Base-by-base conservation (phyloP, 1,140 invertebrate genomes). In the Thaumetopoea pityocampa region DNA sequence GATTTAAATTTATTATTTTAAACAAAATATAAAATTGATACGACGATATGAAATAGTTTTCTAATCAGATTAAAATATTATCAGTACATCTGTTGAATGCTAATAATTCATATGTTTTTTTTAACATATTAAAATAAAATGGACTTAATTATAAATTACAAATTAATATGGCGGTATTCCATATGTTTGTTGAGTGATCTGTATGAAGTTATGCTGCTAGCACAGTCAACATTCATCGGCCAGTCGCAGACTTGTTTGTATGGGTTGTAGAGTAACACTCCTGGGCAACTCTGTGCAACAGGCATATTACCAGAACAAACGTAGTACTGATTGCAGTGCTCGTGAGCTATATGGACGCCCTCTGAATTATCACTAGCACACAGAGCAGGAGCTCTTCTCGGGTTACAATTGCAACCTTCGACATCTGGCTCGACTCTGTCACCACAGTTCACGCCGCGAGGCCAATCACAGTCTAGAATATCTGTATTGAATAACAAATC, bases 371-470 rank as follows among this genome's bases (percentile, higher is more conserved):
- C 18, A 4, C 10, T 11, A 14, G 32, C 8, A 10, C 41, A 44
- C 5, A 44, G 9, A 5, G 8, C 5, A 1, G 37, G 46, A 1
- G 46, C 46, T 15, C 38, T 19, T 28, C 28, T 36, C 3, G 34
- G 18, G 27, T 50, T 32, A 8, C 38, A 43, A 1, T 14, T 27
- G 35, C 50, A 57, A 5, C n/a, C n/a, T n/a, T 54, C 20, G 5
- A 52, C 44, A 26, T 60, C 51, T 5, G 30, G 18, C 4, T 14
- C 10, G 7, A 17, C 17, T 20, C 24, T 35, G 16, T 44, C 24
- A 5, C 22, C 37, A 30, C 53, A 52, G n/a, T 44, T 16, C 0
- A 93, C 87, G 50, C 84, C 72, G 30, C 85, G 42, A 14, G 89
- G 78, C 87, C 89, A 85, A 51, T 68, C 65, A 14, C 68, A 72